Base-by-base conservation (phyloP, 2,888 invertebrate species). In the Lycophotia porphyrea region DNA sequence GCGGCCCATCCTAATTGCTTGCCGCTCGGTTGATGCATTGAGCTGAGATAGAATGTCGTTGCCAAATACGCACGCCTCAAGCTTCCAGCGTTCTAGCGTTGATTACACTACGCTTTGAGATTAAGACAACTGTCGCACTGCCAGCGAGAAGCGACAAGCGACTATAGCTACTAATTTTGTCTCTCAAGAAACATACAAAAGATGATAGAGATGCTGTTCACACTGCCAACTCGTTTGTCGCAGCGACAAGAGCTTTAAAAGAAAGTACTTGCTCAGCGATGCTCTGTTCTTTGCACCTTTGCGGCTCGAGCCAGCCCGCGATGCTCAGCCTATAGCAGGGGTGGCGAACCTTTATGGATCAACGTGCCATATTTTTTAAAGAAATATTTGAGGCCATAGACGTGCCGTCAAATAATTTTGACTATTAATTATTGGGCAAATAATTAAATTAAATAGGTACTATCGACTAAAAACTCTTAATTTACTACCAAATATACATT, bases 61-160 rank as follows among this genome's bases (percentile, higher is more conserved):
- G 77, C 86, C 83, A 84, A 84, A 84, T 79, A 87, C 84, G 85
- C 78, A 83, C 70, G 82, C 76, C 81, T 81, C 84, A 76, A 84
- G 81, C 77, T 84, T 85, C 78, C 78, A 61, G 63, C 71, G 72
- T 58, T 49, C 58, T 72, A 72, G 75, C 86, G 84, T 85, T 87
- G 86, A 87, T 87, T 87, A 87, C 84, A 68, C 78, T 64, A 71
- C 65, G 78, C 77, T 77, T 80, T 76, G 58, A 80, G 55, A 85
- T 73, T 81, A 39, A 18, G 9, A 4, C n/a, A 8, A n/a, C 15
- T 18, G 63, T 63, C 39, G 1, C 15, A 39, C 39, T 39, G 39
- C 8, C 4, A 63, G 39, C 39, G 63, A 63, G 13, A 39, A 39
- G 39, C 18, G n/a, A 27, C 39, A 27, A 39, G 1, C 39, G 18